These are phyloP conservation scores for Albula goreensis DNA, from an alignment of 2,113 vertebrate genomes.

Conservation along the genomic window DNA sequence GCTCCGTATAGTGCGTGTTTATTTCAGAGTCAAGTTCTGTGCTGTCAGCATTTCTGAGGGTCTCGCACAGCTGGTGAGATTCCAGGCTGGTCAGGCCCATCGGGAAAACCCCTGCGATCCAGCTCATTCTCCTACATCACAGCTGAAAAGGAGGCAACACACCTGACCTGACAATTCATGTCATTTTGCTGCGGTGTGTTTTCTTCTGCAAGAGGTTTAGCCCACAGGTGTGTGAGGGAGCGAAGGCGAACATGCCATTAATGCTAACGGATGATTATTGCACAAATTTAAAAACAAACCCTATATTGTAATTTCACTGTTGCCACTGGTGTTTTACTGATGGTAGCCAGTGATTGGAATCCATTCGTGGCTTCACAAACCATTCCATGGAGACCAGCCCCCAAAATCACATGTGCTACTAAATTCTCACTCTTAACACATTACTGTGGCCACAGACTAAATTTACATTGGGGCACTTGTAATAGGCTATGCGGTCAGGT, in stretches of 20 bases:
- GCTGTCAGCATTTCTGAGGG: neutral
- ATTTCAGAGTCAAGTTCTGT: neutral
- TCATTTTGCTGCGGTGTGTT: neutral
- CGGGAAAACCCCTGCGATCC: no score
- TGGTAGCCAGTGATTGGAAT: no score
- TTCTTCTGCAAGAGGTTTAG: neutral
- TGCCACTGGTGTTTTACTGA: neutral
- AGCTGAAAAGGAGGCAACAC: no score
- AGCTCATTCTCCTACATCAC: no score
- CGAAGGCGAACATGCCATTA: neutral
- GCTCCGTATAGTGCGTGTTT: neutral
- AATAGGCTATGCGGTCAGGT: no score
- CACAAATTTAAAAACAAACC: neutral
- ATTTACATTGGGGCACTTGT: neutral
- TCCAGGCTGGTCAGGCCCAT: neutral
- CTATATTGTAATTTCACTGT: neutral
- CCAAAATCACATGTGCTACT: neutral
- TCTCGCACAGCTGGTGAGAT: neutral
- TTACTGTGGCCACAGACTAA: neutral
- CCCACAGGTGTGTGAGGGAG: no score
- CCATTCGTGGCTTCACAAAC: no score
- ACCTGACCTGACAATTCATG: neutral
- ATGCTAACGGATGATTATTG: neutral
- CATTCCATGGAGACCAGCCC: neutral
- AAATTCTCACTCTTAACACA: neutral